Conservation (phyloP, 2,888 invertebrate genomes). For the Eumacrocentrus americanus region DNA sequence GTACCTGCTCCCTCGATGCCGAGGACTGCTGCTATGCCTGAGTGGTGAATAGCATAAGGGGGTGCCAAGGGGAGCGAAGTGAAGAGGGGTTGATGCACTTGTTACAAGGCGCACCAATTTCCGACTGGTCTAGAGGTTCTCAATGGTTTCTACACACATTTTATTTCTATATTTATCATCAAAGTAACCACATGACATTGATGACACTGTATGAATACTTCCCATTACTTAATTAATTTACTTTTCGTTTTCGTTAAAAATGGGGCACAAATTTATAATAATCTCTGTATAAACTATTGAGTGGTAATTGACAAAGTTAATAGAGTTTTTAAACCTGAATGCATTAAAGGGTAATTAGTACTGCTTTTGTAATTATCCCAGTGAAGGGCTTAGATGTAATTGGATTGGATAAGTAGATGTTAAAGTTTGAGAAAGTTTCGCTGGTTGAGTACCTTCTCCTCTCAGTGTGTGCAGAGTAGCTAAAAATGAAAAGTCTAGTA, state of each 20-base stretch:
- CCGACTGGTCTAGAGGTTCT: conserved; percentile 40
- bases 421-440: conserved; percentile 6
- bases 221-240: too few species aligned
- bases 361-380: background rate
- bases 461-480: background rate
- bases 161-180: too few species aligned
- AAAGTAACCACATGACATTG: too few species aligned
- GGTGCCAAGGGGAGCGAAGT: conserved; percentile 30
- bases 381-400: background rate
- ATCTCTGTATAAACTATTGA: too few species aligned
- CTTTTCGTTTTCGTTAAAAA: background rate
- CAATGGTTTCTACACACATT: too few species aligned
- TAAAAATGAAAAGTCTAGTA: background rate
- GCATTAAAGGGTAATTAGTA: background rate
- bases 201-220: too few species aligned
- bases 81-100: conserved; percentile 47
- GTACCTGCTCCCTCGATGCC: conserved; percentile 26
- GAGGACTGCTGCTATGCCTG: conserved; percentile 23
- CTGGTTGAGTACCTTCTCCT: background rate
- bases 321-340: background rate
- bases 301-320: background rate
- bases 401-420: background rate
- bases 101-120: conserved; percentile 43
- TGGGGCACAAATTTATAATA: background rate
- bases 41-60: conserved; percentile 26